Conservation (phyloP, 30 jellyfish, hydroid and myxozoan genomes). For the Clytia hemisphaerica region DNA sequence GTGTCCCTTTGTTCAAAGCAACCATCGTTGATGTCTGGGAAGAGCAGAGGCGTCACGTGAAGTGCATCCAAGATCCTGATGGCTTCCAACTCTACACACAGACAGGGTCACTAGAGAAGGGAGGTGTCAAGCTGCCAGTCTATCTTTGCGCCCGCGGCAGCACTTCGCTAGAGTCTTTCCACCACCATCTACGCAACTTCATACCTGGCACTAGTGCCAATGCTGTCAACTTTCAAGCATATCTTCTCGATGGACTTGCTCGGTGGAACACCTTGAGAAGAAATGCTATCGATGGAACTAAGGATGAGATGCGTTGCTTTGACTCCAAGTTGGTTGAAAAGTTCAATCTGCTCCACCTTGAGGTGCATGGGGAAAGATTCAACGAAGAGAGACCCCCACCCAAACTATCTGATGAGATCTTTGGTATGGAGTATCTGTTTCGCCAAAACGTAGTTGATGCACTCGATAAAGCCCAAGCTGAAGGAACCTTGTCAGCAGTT, state of each 20-base stretch:
- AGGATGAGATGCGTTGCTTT: background rate
- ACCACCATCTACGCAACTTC: constrained; percentile 3
- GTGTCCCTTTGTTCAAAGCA: constrained; percentile 40
- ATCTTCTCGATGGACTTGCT: constrained; percentile 26
- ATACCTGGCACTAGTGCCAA: constrained; percentile 32
- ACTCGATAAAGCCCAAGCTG: too few species aligned
- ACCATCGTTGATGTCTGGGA: constrained; percentile 13
- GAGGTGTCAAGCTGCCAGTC: constrained; percentile 28
- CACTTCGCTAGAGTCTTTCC: constrained; percentile 35
- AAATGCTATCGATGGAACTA: constrained; percentile 12
- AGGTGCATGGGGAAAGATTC: background rate
- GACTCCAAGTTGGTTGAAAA: background rate
- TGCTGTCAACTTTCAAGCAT: constrained; percentile 44
- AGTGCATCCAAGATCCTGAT: constrained; percentile 48
- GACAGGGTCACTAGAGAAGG: constrained; percentile 21
- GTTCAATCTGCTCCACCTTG: constrained; percentile 5
- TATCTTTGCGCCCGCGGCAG: constrained; percentile 49
- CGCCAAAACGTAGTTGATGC: background rate
- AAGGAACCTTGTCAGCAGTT: too few species aligned
- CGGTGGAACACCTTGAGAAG: constrained; percentile 26
- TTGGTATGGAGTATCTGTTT: constrained; percentile 43
- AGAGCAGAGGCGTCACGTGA: constrained; percentile 37
- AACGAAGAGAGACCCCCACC: constrained; percentile 1
- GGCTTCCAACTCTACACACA: constrained; percentile 31
- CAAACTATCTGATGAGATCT: background rate